phyloP scores from a whole-genome alignment of 1,140 invertebrate species.

The Drosophila arizonae region DNA sequence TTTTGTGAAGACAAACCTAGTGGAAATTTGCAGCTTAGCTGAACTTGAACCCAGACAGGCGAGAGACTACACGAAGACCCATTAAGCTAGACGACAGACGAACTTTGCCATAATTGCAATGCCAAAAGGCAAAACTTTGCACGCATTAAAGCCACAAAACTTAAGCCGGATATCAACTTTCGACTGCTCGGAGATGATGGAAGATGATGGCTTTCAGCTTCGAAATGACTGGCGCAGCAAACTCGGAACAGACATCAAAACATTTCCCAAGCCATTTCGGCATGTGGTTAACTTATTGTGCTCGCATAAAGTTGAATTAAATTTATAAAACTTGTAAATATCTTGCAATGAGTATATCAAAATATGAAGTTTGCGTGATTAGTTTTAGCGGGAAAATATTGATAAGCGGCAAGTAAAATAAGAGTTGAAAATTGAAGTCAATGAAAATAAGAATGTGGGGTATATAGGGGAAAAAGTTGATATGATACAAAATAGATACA shows the following conservation, averaged over 20 bases:
- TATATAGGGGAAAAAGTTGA: no score
- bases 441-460: no score
- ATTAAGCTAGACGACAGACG: slow-evolving; percentile 46
- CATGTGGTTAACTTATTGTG: not conserved
- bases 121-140: slow-evolving; percentile 18
- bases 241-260: not conserved
- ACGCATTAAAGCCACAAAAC: slow-evolving; percentile 6
- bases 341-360: no score
- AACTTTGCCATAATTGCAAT: slow-evolving; percentile 67
- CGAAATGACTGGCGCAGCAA: not conserved
- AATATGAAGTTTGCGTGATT: no score
- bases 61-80: slow-evolving; percentile 42
- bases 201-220: not conserved
- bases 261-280: not conserved
- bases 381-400: no score
- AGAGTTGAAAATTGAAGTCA: no score
- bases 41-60: slow-evolving; percentile 48
- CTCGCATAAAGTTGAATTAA: not conserved
- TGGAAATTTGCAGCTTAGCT: slow-evolving; percentile 66
- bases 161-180: slow-evolving; percentile 1
- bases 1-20: slow-evolving; percentile 25
- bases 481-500: no score
- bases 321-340: not conserved
- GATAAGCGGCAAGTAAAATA: no score
- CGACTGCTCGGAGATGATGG: slow-evolving; percentile 4